These are phyloP conservation scores for Sebastes miniatus DNA, from an alignment of 2,797 vertebrate genomes.

Conservation along the genomic window DNA sequence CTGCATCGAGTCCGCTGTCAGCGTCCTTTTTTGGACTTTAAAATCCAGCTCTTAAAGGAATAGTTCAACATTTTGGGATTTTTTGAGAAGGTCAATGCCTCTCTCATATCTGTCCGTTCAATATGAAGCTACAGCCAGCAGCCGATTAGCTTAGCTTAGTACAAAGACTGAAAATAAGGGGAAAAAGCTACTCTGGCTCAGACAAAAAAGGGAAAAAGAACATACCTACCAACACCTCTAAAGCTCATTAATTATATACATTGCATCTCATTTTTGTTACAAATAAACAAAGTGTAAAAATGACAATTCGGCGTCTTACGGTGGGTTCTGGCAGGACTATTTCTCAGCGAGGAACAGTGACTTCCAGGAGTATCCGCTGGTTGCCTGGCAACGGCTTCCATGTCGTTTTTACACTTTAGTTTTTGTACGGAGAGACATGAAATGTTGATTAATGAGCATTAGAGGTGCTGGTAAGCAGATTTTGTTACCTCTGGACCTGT, in stretches of 20 bases:
- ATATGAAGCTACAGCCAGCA: neutral
- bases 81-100: neutral
- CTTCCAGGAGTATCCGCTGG: neutral
- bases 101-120: neutral
- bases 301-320: fast-evolving
- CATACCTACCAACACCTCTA: neutral
- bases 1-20: neutral
- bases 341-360: neutral
- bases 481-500: neutral
- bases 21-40: neutral
- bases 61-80: too few relatives aligned
- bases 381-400: neutral
- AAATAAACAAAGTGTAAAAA: neutral
- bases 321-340: neutral
- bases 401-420: neutral
- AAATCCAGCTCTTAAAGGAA: neutral
- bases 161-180: neutral
- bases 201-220: neutral
- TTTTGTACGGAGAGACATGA: neutral
- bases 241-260: neutral
- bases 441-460: neutral
- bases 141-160: neutral
- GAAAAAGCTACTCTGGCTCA: neutral
- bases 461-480: neutral
- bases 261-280: neutral